These are phyloP conservation scores for Malacoraja senta DNA, from an alignment of 2,797 vertebrate species.

Conservation along the genomic window DNA sequence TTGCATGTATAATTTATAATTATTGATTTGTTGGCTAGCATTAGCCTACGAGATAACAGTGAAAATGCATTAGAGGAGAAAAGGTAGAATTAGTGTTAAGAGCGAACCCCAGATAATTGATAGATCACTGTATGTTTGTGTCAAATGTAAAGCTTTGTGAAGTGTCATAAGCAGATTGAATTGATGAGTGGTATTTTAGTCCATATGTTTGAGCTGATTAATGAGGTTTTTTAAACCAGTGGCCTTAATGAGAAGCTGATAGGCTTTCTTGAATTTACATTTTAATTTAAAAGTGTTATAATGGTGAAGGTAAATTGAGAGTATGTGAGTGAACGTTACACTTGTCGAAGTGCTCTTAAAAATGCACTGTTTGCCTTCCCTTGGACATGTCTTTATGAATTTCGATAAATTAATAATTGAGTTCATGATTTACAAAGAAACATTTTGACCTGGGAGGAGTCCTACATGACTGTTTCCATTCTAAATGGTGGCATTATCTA, in stretches of 20 bases:
- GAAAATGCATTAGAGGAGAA: slow-evolving; percentile 98
- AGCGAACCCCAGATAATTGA: slow-evolving; percentile 87
- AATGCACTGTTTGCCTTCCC: slow-evolving; percentile 25
- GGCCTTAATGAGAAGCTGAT: slow-evolving; percentile 91
- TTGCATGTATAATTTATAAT: slow-evolving; percentile 99
- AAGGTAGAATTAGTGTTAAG: slow-evolving; percentile 98
- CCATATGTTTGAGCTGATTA: slow-evolving; percentile 86
- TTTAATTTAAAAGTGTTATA: slow-evolving; percentile 84
- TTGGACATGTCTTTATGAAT: slow-evolving; percentile 34
- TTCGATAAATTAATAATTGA: slow-evolving; percentile 36
- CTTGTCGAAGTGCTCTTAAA: slow-evolving; percentile 20
- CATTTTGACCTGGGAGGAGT: slow-evolving; percentile 30
- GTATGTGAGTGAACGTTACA: slow-evolving; percentile 23
- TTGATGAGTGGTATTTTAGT: slow-evolving; percentile 91
- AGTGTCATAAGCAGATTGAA: slow-evolving; percentile 98
- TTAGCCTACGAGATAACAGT: slow-evolving; percentile 99
- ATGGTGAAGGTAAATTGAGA: slow-evolving; percentile 49
- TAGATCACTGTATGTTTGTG: slow-evolving; percentile 89
- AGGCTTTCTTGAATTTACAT: slow-evolving; percentile 92
- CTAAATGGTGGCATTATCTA: slow-evolving; percentile 37
- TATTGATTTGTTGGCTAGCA: slow-evolving; percentile 99
- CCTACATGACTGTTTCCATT: slow-evolving; percentile 24
- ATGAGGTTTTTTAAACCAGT: slow-evolving; percentile 86
- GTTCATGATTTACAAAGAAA: slow-evolving; percentile 34
- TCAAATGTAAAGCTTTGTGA: slow-evolving; percentile 98